These are phyloP conservation scores for Uropetala carovei DNA, from an alignment of 2,888 invertebrate genomes.

Conservation along the genomic window DNA sequence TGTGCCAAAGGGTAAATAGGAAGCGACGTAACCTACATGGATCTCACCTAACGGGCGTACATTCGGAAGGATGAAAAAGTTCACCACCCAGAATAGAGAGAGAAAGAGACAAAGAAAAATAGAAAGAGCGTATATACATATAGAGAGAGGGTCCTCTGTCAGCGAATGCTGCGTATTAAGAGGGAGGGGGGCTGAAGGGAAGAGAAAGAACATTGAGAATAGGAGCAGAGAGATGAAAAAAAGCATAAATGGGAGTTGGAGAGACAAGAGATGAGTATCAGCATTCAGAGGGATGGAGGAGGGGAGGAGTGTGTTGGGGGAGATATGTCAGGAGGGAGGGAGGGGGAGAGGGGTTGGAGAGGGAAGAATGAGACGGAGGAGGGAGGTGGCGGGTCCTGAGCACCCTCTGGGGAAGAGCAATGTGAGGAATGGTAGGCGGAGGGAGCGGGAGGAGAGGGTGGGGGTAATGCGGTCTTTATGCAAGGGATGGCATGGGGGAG, in stretches of 20 bases:
- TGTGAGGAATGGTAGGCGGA: no score
- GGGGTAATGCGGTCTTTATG: background rate
- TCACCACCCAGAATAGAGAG: background rate
- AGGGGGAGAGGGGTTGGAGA: background rate
- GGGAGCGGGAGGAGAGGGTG: background rate
- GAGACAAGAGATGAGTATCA: slow-evolving; percentile 59
- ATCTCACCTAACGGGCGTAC: background rate
- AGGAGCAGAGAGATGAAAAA: slow-evolving; percentile 39
- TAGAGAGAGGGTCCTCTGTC: background rate
- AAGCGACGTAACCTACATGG: background rate
- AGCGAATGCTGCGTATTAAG: background rate
- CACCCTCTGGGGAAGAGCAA: slow-evolving; percentile 12
- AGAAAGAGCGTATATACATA: background rate
- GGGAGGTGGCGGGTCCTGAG: background rate
- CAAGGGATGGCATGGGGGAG: background rate
- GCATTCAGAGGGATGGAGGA: slow-evolving; percentile 40
- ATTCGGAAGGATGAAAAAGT: background rate
- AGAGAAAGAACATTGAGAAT: slow-evolving; percentile 47
- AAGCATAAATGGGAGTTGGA: slow-evolving; percentile 59
- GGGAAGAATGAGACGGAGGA: background rate
- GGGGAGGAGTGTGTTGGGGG: background rate
- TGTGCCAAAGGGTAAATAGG: background rate
- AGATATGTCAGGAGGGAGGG: slow-evolving; percentile 16
- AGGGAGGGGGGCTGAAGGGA: slow-evolving; percentile 20
- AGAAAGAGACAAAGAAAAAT: background rate